Conservation (phyloP, 2,888 invertebrate genomes). For the Eupithecia subfuscata region DNA sequence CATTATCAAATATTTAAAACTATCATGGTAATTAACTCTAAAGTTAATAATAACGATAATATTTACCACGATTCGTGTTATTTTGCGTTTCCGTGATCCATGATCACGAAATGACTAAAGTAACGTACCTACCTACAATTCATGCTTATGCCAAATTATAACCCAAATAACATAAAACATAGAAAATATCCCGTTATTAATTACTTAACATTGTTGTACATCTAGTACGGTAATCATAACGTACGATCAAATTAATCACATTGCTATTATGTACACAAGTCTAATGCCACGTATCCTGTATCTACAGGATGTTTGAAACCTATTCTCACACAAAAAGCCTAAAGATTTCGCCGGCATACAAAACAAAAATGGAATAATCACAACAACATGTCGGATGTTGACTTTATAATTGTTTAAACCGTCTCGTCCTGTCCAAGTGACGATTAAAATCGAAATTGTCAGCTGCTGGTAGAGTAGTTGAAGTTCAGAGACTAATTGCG, state of each 20-base stretch:
- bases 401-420: conserved; percentile 53
- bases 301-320: not conserved
- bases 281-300: not conserved
- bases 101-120: not conserved
- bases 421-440: conserved; percentile 55
- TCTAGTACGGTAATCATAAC: conserved; percentile 1
- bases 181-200: not conserved
- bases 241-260: not conserved
- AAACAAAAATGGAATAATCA: conserved; percentile 43
- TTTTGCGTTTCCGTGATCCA: not conserved
- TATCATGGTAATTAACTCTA: too few species aligned
- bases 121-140: not conserved
- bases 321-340: not conserved
- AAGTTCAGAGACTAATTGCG: conserved; percentile 27
- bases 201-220: conserved; percentile 1
- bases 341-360: conserved; percentile 2
- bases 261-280: not conserved
- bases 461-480: conserved; percentile 44
- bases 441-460: conserved; percentile 44
- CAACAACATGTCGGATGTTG: conserved; percentile 41
- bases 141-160: not conserved
- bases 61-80: too few species aligned
- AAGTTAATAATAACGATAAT: too few species aligned
- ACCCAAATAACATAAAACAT: not conserved
- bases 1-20: too few species aligned